Conservation (phyloP, 2,888 invertebrate genomes). For the Rhopalosiphum nymphaeae region DNA sequence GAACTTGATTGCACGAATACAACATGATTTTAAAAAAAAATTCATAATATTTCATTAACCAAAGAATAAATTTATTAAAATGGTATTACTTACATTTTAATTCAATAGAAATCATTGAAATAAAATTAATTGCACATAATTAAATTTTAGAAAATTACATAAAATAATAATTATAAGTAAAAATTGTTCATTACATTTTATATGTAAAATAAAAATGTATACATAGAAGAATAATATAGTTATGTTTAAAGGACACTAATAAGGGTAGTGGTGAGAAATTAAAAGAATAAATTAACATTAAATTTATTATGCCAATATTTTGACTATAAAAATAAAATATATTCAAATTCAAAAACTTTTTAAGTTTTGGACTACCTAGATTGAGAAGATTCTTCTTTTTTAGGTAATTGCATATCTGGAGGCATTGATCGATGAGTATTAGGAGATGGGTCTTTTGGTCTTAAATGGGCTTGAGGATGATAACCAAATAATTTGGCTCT, state of each 20-base stretch:
- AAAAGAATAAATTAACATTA: constrained; percentile 20
- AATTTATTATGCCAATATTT: not conserved
- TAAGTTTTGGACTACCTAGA: constrained; percentile 71
- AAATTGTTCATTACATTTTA: constrained; percentile 40
- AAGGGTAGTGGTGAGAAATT: constrained; percentile 3
- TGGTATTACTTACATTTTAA: constrained; percentile 26
- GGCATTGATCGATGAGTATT: constrained; percentile 70
- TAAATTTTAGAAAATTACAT: constrained; percentile 19
- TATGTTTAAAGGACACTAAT: constrained; percentile 6
- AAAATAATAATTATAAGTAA: constrained; percentile 39
- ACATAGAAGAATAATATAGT: constrained; percentile 37
- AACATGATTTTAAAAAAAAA: constrained; percentile 18
- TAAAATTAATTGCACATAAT: constrained; percentile 53
- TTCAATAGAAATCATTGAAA: constrained; percentile 28
- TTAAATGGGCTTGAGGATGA: constrained; percentile 76
- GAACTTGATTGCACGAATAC: constrained; percentile 47
- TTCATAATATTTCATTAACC: not conserved
- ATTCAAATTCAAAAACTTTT: not conserved
- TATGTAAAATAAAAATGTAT: constrained; percentile 29
- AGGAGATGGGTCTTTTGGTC: constrained; percentile 73
- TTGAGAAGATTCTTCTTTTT: constrained; percentile 74
- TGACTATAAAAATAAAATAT: constrained; percentile 36
- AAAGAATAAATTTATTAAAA: constrained; percentile 14
- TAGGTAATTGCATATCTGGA: constrained; percentile 72
- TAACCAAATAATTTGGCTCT: constrained; percentile 82